These are phyloP conservation scores for Xenops minutus DNA, from an alignment of 2,797 vertebrate genomes.

Conservation along the genomic window DNA sequence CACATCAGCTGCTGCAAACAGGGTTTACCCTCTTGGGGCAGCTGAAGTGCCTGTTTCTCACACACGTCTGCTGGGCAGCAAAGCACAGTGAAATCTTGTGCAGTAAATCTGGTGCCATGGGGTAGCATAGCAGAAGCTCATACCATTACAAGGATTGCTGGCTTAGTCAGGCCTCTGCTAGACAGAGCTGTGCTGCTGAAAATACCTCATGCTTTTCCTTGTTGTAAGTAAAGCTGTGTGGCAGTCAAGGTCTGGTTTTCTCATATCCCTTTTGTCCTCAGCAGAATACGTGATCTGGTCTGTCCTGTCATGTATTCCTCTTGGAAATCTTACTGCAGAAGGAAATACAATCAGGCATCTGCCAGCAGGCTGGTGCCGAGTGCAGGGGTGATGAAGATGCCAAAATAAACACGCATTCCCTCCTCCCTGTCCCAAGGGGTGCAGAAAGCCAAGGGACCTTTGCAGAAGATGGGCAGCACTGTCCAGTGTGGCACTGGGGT, in stretches of 20 bases:
- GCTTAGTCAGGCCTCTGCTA: background rate
- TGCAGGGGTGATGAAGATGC: background rate
- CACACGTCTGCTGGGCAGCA: background rate
- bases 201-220: background rate
- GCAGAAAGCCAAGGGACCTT: background rate
- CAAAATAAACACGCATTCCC: fast-evolving
- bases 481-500: fast-evolving
- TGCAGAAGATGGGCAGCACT: background rate
- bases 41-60: background rate
- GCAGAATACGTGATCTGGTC: background rate
- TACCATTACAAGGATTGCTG: background rate
- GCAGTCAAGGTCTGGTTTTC: background rate
- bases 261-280: background rate
- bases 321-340: background rate
- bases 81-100: background rate
- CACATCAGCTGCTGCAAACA: no score
- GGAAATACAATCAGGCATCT: background rate
- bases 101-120: background rate
- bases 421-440: fast-evolving
- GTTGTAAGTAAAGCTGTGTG: background rate
- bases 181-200: background rate
- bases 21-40: background rate
- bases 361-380: background rate
- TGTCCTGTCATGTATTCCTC: fast-evolving
- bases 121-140: background rate